Base-by-base conservation (phyloP, 2,888 invertebrate genomes). In the Polyploca ridens region DNA sequence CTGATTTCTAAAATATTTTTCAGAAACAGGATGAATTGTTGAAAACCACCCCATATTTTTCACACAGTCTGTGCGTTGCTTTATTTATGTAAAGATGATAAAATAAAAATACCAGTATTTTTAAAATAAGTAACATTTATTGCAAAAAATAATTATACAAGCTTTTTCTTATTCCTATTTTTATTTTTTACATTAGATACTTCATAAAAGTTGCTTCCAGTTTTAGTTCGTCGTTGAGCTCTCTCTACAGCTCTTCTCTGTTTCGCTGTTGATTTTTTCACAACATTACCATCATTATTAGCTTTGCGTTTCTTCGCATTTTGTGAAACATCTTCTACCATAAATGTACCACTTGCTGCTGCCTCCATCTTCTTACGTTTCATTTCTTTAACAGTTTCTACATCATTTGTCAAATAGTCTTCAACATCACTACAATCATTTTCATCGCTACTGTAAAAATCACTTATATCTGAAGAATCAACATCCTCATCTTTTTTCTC, bases 121-220 rank as follows among this genome's bases (percentile, higher is more conserved):
- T 41, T 13, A 13, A 13, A 41, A 13, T 49, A 63, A 58, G 66
- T n/a, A 66, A 16, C 62, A 70, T 62, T 49, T 11, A 65, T 61
- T 44, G 58, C 64, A 62, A 63, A 66, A 63, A 64, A 33, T 69
- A 33, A 64, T 69, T 72, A 84, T n/a, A 69, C 64, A 72, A 77
- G 76, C 76, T 89, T 95, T 77, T 95, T 97, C 83, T 96, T 96
- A 84, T 95, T 95, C 71, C 97, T 96, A 90, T 97, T 98, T 75
- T 96, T 96, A 88, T 98, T 98, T 87, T 98, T 98, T 63, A 98
- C 98, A 94, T 98, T 98, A 11, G 97, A 95, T 41, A 97, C 96
- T 95, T 98, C 98, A 88, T 98, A 98, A 85, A 98, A 98, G 90
- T 98, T 97, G 86, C 97, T 97, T 75, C 98, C 98, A 67, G 97